phyloP scores from a whole-genome alignment of 2,113 vertebrate genomes.

The Brachirus orientalis region DNA sequence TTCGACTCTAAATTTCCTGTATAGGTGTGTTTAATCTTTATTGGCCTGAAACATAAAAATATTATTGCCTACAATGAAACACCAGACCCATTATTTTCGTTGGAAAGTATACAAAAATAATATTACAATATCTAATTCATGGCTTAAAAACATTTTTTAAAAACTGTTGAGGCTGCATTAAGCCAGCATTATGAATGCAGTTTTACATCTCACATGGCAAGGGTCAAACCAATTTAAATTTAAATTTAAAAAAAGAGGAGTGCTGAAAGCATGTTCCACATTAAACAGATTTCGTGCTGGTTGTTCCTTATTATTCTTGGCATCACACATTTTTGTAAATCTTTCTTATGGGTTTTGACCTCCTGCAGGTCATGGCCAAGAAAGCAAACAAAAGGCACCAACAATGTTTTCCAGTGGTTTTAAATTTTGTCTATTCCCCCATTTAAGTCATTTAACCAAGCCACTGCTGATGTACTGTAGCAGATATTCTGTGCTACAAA shows the following conservation, averaged over 20 bases:
- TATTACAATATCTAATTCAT: conserved; percentile 17
- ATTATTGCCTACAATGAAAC: conserved; percentile 15
- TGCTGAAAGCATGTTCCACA: conserved; percentile 51
- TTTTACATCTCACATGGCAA: conserved; percentile 34
- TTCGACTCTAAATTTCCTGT: conserved; percentile 18
- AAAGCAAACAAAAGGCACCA: conserved; percentile 42
- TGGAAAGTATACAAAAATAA: conserved; percentile 44
- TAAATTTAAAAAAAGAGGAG: conserved; percentile 6
- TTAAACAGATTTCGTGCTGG: conserved; percentile 59
- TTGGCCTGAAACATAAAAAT: conserved; percentile 24
- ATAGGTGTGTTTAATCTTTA: conserved; percentile 5
- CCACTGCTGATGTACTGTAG: too few species aligned
- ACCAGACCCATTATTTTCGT: conserved; percentile 14
- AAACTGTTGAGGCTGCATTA: conserved; percentile 31
- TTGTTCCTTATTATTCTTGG: conserved; percentile 37
- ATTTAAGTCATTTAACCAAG: too few species aligned
- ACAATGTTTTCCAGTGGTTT: too few species aligned
- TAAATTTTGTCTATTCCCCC: too few species aligned
- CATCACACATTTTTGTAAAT: conserved; percentile 24
- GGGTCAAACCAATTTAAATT: conserved; percentile 46
- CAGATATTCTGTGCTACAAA: too few species aligned
- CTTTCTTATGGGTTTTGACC: conserved; percentile 57
- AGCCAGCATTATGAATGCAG: conserved; percentile 13
- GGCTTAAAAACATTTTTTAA: conserved; percentile 18
- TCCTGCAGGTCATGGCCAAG: conserved; percentile 35